Conservation (phyloP, 2,888 invertebrate genomes). For the Opisthograptis luteolata region DNA sequence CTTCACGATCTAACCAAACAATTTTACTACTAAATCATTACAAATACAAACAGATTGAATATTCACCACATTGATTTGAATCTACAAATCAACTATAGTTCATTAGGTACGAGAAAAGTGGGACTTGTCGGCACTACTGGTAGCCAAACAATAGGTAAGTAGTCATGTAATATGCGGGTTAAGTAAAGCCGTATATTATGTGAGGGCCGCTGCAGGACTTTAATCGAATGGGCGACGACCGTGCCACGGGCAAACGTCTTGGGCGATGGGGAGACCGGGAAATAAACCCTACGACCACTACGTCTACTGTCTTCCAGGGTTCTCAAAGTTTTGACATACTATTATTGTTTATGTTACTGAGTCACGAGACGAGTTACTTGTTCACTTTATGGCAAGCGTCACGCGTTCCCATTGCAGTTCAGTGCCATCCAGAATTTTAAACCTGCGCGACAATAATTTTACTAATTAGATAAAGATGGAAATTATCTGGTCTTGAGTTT, state of each 20-base stretch:
- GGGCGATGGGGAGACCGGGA: constrained; percentile 51
- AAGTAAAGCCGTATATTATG: constrained; percentile 60
- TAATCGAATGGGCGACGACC: constrained; percentile 51
- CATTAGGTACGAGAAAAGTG: constrained; percentile 25
- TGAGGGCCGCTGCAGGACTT: constrained; percentile 56
- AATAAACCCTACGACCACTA: constrained; percentile 46
- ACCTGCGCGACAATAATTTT: no score
- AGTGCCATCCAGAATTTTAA: no score
- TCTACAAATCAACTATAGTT: constrained; percentile 30
- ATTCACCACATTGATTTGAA: constrained; percentile 25
- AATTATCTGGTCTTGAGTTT: no score
- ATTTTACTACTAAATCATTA: constrained; percentile 27
- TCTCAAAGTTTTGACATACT: constrained; percentile 48
- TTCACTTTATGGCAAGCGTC: no score
- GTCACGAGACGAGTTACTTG: no score
- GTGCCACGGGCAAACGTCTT: constrained; percentile 51
- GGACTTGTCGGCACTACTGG: constrained; percentile 23
- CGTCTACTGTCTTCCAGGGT: constrained; percentile 34
- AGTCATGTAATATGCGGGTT: constrained; percentile 64
- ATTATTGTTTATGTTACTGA: no score
- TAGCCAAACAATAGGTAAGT: constrained; percentile 63
- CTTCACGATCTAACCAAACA: constrained; percentile 8
- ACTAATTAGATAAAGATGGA: no score
- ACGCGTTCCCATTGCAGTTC: no score
- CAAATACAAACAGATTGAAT: constrained; percentile 25